These are phyloP conservation scores for Periophthalmus modestus DNA, from an alignment of 2,113 vertebrate genomes.

Conservation along the genomic window DNA sequence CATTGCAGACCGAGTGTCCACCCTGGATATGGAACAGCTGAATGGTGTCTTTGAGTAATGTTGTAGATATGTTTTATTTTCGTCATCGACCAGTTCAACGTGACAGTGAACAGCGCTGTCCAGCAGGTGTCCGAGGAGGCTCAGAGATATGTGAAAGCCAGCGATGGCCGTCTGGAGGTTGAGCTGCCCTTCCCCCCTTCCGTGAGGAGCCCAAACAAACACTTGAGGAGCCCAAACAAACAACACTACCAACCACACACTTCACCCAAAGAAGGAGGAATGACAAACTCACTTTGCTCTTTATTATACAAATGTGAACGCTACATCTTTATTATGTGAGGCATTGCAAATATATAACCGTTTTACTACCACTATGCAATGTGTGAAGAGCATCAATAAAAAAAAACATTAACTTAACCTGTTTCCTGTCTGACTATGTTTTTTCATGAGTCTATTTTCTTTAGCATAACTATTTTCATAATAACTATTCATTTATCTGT, in stretches of 20 bases:
- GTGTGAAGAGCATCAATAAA: conserved; percentile 60
- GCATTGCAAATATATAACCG: conserved; percentile 32
- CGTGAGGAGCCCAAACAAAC: conserved; percentile 64
- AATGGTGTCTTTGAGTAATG: background rate
- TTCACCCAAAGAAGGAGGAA: conserved; percentile 37
- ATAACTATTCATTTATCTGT: no score
- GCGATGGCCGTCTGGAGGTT: conserved; percentile 79
- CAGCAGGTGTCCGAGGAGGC: conserved; percentile 62
- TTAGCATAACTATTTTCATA: no score
- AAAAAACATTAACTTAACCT: conserved; percentile 37
- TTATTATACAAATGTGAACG: conserved; percentile 59
- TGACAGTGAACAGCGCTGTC: conserved; percentile 68
- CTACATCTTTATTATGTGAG: conserved; percentile 42
- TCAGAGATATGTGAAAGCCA: conserved; percentile 67
- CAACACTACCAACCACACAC: conserved; percentile 64
- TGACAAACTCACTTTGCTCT: conserved; percentile 42
- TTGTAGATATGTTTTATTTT: conserved; percentile 33
- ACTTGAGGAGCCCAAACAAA: no score
- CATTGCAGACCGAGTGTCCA: conserved; percentile 63
- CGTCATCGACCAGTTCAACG: conserved; percentile 63
- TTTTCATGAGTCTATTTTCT: conserved; percentile 2
- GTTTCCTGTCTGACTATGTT: conserved; percentile 8
- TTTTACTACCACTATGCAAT: conserved; percentile 22
- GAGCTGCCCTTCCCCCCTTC: conserved; percentile 72
- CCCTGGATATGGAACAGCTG: conserved; percentile 38